A percentile compares a stretch with the other conserved stretches of the same genome.
Evolutionary conservation across 2,888 invertebrate genomes (phyloP).

Genomic region (Apodemia zela): DNA sequence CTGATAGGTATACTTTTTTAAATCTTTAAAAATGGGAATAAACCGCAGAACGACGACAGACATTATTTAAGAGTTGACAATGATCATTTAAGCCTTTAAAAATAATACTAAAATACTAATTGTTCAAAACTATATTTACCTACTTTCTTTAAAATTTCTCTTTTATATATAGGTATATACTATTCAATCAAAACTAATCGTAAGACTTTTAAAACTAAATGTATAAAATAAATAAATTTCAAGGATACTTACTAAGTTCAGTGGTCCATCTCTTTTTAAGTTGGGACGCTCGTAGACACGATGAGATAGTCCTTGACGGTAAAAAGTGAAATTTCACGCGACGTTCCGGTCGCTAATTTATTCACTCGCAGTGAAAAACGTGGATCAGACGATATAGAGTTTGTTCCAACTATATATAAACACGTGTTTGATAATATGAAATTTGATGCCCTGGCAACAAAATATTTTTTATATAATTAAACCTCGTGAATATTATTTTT

Average conservation of each 20-base stretch:
- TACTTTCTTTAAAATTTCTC: too few species aligned
- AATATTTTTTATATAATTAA: conserved; percentile 24
- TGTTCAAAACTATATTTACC: too few species aligned
- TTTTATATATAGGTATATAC: too few species aligned
- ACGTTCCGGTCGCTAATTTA: conserved; percentile 59
- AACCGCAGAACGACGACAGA: too few species aligned
- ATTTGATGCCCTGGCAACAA: conserved; percentile 41
- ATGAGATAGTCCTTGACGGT: conserved; percentile 52
- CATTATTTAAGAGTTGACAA: too few species aligned
- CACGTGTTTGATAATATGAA: conserved; percentile 61
- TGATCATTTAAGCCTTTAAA: too few species aligned
- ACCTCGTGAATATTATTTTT: conserved; percentile 26
- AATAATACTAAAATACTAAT: too few species aligned
- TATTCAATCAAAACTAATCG: too few species aligned
- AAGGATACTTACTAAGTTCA: conserved; percentile 57
- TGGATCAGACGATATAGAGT: conserved; percentile 56
- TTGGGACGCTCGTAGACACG: conserved; percentile 55
- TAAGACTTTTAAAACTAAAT: too few species aligned
- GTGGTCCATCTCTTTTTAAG: conserved; percentile 46
- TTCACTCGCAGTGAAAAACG: conserved; percentile 71
- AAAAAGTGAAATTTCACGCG: conserved; percentile 73
- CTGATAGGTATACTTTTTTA: too few species aligned
- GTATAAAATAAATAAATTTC: conserved; percentile 27
- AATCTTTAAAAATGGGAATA: too few species aligned
- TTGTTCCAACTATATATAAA: conserved; percentile 65